Evolutionary conservation across 1,140 invertebrate species (phyloP), one percentile per base, ranked within the genome.

Genomic region (Neodiprion fabricii): DNA sequence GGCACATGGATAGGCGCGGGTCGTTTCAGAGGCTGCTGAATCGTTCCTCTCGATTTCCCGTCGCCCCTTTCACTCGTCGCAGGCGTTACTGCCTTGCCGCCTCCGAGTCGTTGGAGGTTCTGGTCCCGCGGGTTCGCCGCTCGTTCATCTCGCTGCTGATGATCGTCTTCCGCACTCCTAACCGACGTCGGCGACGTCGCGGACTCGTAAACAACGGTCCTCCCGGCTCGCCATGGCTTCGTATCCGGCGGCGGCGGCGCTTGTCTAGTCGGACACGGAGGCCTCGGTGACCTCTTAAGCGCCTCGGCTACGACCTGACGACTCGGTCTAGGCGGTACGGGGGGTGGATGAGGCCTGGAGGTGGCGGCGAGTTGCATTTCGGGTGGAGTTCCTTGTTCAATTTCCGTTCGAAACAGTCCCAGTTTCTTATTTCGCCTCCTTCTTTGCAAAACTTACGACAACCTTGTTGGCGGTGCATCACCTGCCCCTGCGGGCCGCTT

Each of bases 321-420:
- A 81, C 91, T 93, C 14, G 93, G 93, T 72, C 93, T 86, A 40
- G 93, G 93, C n/a, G 93, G 93, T 68, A 94, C 92, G 73, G 93
- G 93, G 67, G 93, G 93, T 65, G 93, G 92, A 74, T 92, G 91
- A 74, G 84, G 83, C 48, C 85, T 86, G 48, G 7, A 65, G 69
- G 82, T 84, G 70, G 85, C 80, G 73, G 86, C 86, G 72, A 88
- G 77, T 82, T 87, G 84, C 88, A 89, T 88, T 28, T 40, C 68
- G 28, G n/a, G 28, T 40, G 28, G 2, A 40, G 28, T 40, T 40
- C 28, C 5, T 5, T 40, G 1, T 40, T 40, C 28, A 40, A 2
- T 40, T 40, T 70, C 72, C 8, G 74, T 10, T 14, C 61, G 11
- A 10, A 48, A 47, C 17, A 21, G 17, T 21, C 17, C 17, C 17